Percentiles rank a stretch among this genome's conserved stretches.
Conservation (phyloP, 1,140 invertebrate genomes). For the Archivesica marissinica region DNA sequence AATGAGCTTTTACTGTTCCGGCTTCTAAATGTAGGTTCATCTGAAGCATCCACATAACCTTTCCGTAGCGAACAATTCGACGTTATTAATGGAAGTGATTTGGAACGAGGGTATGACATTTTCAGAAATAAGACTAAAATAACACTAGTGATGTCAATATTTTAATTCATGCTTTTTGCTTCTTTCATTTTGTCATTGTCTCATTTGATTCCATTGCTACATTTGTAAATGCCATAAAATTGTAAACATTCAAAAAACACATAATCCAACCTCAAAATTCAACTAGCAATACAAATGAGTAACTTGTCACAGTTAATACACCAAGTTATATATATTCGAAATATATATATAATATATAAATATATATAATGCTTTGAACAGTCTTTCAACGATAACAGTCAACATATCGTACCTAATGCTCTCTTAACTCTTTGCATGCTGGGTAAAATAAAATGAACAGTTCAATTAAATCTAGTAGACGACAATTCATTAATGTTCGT, state of each 20-base stretch:
- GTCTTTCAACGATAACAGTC: too few species aligned
- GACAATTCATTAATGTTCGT: too few species aligned
- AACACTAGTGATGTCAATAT: not conserved
- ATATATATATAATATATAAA: too few species aligned
- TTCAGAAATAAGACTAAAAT: too few species aligned
- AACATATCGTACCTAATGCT: too few species aligned
- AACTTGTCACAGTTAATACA: too few species aligned
- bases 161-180: not conserved
- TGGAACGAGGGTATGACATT: conserved; percentile 15
- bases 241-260: not conserved
- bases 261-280: not conserved
- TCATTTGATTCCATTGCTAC: not conserved
- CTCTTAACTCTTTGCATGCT: too few species aligned
- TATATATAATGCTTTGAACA: too few species aligned
- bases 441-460: too few species aligned
- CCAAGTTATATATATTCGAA: too few species aligned
- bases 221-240: not conserved
- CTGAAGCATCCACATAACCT: not conserved
- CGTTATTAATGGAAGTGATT: conserved; percentile 1
- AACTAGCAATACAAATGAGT: not conserved
- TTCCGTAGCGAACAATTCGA: not conserved
- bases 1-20: not conserved
- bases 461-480: too few species aligned
- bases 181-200: not conserved
- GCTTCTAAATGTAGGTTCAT: not conserved